Conservation (phyloP, 2,888 invertebrate genomes). For the Drosophila diplacantha region DNA sequence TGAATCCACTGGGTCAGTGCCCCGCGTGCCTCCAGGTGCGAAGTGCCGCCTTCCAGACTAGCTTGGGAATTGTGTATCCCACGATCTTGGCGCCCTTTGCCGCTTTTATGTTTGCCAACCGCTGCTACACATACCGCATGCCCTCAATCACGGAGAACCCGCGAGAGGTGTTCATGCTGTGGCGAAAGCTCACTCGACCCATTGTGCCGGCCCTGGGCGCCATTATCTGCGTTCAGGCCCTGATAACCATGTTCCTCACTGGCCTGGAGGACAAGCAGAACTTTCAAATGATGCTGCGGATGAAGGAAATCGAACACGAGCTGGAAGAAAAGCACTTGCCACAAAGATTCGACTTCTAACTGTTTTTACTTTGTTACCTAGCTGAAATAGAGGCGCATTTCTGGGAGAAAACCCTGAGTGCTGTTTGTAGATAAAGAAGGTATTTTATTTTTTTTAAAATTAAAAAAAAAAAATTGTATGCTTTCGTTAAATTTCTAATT, state of each 20-base stretch:
- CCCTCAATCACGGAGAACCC: conserved; percentile 82
- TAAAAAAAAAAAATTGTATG: no score
- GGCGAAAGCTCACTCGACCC: conserved; percentile 80
- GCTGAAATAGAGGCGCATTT: conserved; percentile 18
- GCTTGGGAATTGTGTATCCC: conserved; percentile 81
- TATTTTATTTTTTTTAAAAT: no score
- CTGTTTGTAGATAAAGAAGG: neutral
- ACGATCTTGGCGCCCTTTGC: conserved; percentile 81
- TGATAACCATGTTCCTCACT: conserved; percentile 81
- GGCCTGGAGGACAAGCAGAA: conserved; percentile 81
- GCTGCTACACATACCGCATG: conserved; percentile 81
- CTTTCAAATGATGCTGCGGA: conserved; percentile 61
- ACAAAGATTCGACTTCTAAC: conserved; percentile 41
- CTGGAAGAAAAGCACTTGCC: conserved; percentile 57
- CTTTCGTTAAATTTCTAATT: neutral
- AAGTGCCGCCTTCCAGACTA: conserved; percentile 80
- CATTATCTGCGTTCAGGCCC: conserved; percentile 79
- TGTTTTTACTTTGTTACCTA: conserved; percentile 22
- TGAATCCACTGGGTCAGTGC: conserved; percentile 80
- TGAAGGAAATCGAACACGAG: conserved; percentile 69
- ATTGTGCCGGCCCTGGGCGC: conserved; percentile 79
- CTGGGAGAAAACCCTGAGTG: neutral
- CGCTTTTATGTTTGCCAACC: conserved; percentile 81
- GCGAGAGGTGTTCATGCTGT: conserved; percentile 79
- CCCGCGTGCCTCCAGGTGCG: conserved; percentile 83